Evolutionary conservation across 2,888 invertebrate species (phyloP).

Genomic region (Apomyelois bistriatella): DNA sequence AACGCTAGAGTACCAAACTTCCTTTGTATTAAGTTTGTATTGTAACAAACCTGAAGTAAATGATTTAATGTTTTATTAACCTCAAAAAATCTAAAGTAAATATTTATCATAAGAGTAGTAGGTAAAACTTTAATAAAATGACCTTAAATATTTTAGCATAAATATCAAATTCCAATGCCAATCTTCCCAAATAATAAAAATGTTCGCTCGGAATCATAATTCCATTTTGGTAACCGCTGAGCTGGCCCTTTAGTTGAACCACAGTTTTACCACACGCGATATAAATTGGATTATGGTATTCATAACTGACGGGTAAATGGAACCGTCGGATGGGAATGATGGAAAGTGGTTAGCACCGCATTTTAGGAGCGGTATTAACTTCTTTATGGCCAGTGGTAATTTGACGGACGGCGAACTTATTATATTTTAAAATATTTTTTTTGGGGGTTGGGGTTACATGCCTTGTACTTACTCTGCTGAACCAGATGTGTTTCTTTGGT

Average conservation of each 20-base stretch:
- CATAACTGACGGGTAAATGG: neutral
- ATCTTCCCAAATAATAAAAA: neutral
- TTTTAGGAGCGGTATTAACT: neutral
- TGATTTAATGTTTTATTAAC: too few species aligned
- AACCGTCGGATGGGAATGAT: neutral
- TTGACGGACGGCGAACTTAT: neutral
- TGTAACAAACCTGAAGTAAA: too few species aligned
- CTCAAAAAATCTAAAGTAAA: too few species aligned
- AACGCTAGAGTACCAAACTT: too few species aligned
- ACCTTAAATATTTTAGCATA: too few species aligned
- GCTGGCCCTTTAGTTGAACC: neutral
- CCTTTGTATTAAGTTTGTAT: too few species aligned
- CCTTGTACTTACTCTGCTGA: too few species aligned
- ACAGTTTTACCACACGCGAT: neutral
- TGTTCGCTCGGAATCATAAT: neutral
- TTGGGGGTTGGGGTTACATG: too few species aligned
- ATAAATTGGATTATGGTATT: neutral
- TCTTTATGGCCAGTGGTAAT: neutral
- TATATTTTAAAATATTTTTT: neutral
- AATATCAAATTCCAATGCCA: neutral
- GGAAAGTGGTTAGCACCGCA: neutral
- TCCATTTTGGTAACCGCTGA: neutral
- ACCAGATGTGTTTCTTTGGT: too few species aligned
- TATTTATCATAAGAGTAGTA: too few species aligned
- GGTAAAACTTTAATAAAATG: too few species aligned